Conservation (phyloP, 2,888 invertebrate species). For the Hypena proboscidalis region DNA sequence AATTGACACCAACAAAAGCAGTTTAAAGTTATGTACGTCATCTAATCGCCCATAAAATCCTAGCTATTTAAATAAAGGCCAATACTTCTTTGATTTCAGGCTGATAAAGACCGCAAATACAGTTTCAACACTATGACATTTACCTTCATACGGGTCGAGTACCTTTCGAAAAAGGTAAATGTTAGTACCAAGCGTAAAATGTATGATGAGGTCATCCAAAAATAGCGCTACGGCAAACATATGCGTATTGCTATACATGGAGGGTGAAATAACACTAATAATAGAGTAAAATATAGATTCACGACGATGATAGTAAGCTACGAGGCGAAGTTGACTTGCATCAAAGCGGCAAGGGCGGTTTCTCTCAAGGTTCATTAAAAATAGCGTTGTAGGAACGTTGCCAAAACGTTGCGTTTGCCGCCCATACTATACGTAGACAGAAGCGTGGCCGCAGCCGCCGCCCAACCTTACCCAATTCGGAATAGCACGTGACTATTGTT, state of each 20-base stretch:
- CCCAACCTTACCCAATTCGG: constrained; percentile 68
- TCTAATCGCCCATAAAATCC: no score
- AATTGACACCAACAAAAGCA: no score
- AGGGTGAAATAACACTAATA: constrained; percentile 53
- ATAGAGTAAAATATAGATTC: constrained; percentile 54
- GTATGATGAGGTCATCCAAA: constrained; percentile 67
- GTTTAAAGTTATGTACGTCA: no score
- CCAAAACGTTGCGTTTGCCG: constrained; percentile 74
- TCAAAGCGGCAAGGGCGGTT: constrained; percentile 79
- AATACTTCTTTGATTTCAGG: background rate
- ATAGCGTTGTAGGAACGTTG: constrained; percentile 77
- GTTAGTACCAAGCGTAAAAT: constrained; percentile 58
- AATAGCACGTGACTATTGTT: constrained; percentile 38
- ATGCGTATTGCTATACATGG: constrained; percentile 51
- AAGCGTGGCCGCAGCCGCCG: constrained; percentile 49
- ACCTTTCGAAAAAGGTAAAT: constrained; percentile 60
- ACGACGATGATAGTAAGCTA: constrained; percentile 49
- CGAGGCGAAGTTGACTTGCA: constrained; percentile 55
- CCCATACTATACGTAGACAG: constrained; percentile 69
- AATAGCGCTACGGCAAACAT: constrained; percentile 60
- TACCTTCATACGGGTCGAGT: constrained; percentile 59
- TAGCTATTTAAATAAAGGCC: no score
- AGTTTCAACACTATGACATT: constrained; percentile 59
- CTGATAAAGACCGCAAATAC: constrained; percentile 37
- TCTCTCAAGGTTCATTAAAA: constrained; percentile 82